A percentile compares a stretch with the other conserved stretches of the same genome.
These are phyloP conservation scores for Drosophila subsilvestris DNA, from an alignment of 2,888 invertebrate species.

Conservation along the genomic window DNA sequence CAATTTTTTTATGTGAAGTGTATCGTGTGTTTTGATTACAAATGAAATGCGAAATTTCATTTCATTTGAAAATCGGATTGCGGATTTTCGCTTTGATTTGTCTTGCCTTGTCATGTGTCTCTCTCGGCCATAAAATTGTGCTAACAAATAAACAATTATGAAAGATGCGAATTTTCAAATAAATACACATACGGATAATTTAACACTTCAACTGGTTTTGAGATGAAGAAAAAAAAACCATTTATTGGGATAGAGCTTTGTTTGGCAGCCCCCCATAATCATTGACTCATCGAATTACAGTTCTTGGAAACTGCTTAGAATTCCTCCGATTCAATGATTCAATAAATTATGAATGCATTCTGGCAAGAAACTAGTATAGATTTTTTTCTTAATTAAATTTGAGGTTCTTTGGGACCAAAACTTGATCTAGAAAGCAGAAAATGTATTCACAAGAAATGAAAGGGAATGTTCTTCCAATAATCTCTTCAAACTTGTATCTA, in stretches of 20 bases:
- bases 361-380: not conserved
- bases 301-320: slow-evolving; percentile 10
- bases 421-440: too few species aligned
- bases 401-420: too few species aligned
- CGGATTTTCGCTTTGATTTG: slow-evolving; percentile 42
- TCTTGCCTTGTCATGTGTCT: slow-evolving; percentile 59
- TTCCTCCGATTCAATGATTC: not conserved
- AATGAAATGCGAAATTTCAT: slow-evolving; percentile 51
- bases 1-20: not conserved
- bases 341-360: not conserved
- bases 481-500: not conserved
- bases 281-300: slow-evolving; percentile 21
- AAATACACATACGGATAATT: slow-evolving; percentile 12
- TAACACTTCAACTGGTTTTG: slow-evolving; percentile 24
- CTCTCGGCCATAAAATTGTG: slow-evolving; percentile 49
- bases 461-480: not conserved
- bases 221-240: slow-evolving; percentile 26
- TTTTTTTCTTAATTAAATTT: not conserved
- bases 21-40: slow-evolving; percentile 49
- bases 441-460: not conserved
- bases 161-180: slow-evolving; percentile 19
- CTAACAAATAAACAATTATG: slow-evolving; percentile 52
- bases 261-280: not conserved
- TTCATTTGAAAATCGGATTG: slow-evolving; percentile 23
- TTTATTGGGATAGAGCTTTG: slow-evolving; percentile 25